Base-by-base conservation (phyloP, 2,888 invertebrate genomes). In the Caenorhabditis drosophilae region DNA sequence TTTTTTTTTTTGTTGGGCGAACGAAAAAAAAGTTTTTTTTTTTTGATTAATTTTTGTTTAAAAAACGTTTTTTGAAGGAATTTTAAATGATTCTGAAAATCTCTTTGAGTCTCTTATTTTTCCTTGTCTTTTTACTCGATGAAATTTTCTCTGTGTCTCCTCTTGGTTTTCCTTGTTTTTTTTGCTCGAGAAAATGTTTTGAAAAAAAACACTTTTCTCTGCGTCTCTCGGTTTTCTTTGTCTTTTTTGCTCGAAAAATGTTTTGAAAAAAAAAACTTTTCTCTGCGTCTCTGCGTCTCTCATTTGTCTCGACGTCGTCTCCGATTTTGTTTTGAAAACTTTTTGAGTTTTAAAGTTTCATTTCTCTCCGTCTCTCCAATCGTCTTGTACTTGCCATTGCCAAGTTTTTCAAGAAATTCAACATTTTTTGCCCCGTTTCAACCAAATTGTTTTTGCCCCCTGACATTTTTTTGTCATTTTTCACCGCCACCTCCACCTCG, bases 281-380 rank as follows among this genome's bases (percentile, higher is more conserved):
- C 36, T 36, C 36, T 36, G 4, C 16, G 15, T 36, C 36, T 36
- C 36, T 36, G 36, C 36, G 12, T 36, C 36, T 36, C 36, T 36
- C 36, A 15, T 36, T 16, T 36, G n/a, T 36, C 36, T 36, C 36
- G n/a, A 4, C 36, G 16, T 12, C 36, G n/a, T n/a, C n/a, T n/a
- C n/a, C n/a, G n/a, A n/a, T n/a, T n/a, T n/a, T n/a, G n/a, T n/a
- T n/a, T n/a, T n/a, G n/a, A n/a, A n/a, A n/a, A n/a, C n/a, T n/a
- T n/a, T n/a, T n/a, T n/a, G n/a, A n/a, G n/a, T n/a, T n/a, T n/a
- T n/a, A n/a, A n/a, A n/a, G n/a, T n/a, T n/a, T n/a, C n/a, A n/a
- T n/a, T n/a, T n/a, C n/a, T n/a, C n/a, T n/a, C n/a, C n/a, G n/a
- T n/a, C n/a, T n/a, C n/a, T n/a, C n/a, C n/a, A n/a, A n/a, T n/a